These are phyloP conservation scores for Gila orcuttii DNA, from an alignment of 2,113 vertebrate species.

Conservation along the genomic window DNA sequence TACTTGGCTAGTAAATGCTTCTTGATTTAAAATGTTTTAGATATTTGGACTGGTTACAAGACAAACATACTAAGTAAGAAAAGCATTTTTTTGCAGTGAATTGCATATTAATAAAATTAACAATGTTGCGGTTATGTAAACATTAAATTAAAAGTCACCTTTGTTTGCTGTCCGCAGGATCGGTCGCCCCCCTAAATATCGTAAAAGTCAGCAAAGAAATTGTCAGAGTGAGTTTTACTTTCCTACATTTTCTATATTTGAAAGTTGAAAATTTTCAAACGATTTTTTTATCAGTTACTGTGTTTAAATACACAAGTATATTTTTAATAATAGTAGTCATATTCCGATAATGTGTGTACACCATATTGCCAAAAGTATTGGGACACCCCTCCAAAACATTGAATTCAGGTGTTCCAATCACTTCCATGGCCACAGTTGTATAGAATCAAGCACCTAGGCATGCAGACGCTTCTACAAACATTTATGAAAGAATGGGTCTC, in stretches of 20 bases:
- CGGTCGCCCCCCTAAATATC: conserved; percentile 94
- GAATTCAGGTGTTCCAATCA: no score
- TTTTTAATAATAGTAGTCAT: background rate
- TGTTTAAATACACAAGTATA: background rate
- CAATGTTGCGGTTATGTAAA: background rate
- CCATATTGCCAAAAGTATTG: no score
- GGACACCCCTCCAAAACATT: no score
- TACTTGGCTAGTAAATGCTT: no score
- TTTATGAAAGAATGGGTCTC: no score
- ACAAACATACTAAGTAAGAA: no score
- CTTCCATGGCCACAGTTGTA: no score
- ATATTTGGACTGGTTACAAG: no score
- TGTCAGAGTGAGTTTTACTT: conserved; percentile 85
- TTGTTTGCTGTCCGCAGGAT: conserved; percentile 72
- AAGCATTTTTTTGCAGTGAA: no score
- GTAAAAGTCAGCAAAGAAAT: conserved; percentile 89
- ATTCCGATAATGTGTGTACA: background rate
- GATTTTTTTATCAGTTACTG: background rate
- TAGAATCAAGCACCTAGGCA: no score
- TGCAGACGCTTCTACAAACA: no score
- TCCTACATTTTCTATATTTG: background rate
- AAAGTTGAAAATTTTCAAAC: background rate
- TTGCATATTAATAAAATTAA: background rate
- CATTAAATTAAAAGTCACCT: background rate
- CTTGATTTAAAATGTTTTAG: no score